Conservation (phyloP, 2,797 vertebrate genomes). For the Chaenodraco wilsoni region DNA sequence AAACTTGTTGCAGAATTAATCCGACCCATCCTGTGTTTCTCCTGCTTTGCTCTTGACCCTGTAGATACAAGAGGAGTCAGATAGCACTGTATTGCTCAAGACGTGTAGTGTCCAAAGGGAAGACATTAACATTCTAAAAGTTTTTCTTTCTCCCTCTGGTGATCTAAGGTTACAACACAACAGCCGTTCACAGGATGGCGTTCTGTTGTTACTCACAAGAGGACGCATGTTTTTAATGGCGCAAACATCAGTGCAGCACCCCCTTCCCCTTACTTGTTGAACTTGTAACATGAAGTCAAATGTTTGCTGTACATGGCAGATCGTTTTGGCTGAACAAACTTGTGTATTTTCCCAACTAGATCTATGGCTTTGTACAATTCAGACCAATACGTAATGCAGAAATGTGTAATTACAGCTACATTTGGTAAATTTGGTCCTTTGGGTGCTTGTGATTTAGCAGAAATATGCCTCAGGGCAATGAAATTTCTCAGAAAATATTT, state of each 20-base stretch:
- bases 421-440: conserved; percentile 52
- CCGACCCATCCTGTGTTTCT: conserved; percentile 30
- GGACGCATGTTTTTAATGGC: conserved; percentile 74
- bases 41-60: conserved; percentile 10
- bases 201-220: conserved; percentile 64
- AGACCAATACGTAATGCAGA: conserved; percentile 10
- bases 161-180: conserved; percentile 66
- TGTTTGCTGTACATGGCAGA: conserved; percentile 46
- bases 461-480: conserved; percentile 56
- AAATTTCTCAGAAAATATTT: conserved; percentile 60
- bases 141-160: conserved; percentile 55
- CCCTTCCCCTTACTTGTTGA: conserved; percentile 36
- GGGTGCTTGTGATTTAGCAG: conserved; percentile 44
- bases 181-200: conserved; percentile 45
- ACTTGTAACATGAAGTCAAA: conserved; percentile 60
- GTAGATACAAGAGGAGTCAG: conserved; percentile 56
- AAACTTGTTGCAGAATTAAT: conserved; percentile 22
- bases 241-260: conserved; percentile 64
- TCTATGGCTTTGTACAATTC: not conserved
- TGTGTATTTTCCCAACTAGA: conserved; percentile 11
- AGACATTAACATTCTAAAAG: conserved; percentile 61
- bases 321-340: conserved; percentile 12
- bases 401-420: conserved; percentile 34
- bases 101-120: conserved; percentile 50
- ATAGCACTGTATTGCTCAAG: conserved; percentile 37